Base-by-base conservation (phyloP, 2,888 invertebrate species). In the Mesodorylaimus sp. region DNA sequence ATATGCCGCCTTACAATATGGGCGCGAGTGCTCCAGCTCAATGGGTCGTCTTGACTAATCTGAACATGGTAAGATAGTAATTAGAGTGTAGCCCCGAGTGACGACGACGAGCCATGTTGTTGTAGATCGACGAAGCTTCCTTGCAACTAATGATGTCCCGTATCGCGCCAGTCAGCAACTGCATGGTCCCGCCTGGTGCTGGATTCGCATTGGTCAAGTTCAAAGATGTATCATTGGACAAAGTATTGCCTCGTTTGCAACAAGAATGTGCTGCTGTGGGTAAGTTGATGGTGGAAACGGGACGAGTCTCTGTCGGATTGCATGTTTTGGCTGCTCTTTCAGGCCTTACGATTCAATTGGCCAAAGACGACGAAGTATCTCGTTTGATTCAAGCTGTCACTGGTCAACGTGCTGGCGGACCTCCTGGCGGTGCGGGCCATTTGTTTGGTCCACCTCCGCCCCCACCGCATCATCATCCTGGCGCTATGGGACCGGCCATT, bases 291-390 rank as follows among this genome's bases (percentile, higher is more conserved):
- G 32, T 32, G 10, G 16, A 16, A 32, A 10, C 16, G 7, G 7
- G 7, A n/a, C n/a, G 16, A 16, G 7, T 26, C 27, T 43, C 27
- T 10, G 27, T 26, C 27, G 13, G 26, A 7, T 43, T 10, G 7
- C 32, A 10, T 10, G 32, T 43, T 26, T 43, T 43, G 7, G 27
- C 27, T 43, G 25, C 13, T 39, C 21, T 44, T 50, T 29, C 37
- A 50, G 50, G 50, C 24, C 26, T 50, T 21, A 32, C 50, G 3
- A 43, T 51, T 2, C 43, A 48, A 28, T 3, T 51, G 24, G 36
- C 24, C 29, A 51, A 51, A 42, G 51, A 51, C n/a, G 7, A 10
- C 3, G 51, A 51, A 23, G 48, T 51, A n/a, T 47, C 48, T 16
- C 51, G 51, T 13, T 24, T 51, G 19, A 19, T 51, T 32, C 27